These are phyloP conservation scores for Scaptomyza hsui DNA, from an alignment of 1,140 invertebrate genomes.

Conservation along the genomic window DNA sequence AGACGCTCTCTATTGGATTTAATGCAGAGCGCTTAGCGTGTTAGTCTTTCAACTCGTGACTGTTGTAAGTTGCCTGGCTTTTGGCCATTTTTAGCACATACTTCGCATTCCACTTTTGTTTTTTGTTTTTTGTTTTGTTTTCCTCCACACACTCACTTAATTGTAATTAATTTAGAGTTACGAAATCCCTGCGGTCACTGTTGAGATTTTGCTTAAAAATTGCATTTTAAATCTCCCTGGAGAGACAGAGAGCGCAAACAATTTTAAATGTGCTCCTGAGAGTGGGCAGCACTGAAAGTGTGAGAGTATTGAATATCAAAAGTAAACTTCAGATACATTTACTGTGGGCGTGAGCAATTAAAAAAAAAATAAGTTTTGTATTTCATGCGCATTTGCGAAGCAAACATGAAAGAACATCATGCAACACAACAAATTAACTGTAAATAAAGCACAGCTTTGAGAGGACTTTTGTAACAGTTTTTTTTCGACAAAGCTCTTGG, in stretches of 20 bases:
- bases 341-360: neutral
- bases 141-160: constrained; percentile 19
- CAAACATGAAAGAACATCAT: neutral
- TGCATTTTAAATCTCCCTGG: constrained; percentile 19
- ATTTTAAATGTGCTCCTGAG: neutral
- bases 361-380: neutral
- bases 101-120: neutral
- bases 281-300: neutral
- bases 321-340: neutral
- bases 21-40: constrained; percentile 56
- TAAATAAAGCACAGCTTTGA: constrained; percentile 5
- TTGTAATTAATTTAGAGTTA: constrained; percentile 47
- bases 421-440: neutral
- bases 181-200: constrained; percentile 15
- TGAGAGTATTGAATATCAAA: constrained; percentile 1
- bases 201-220: constrained; percentile 33
- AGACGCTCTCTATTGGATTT: constrained; percentile 49
- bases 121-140: constrained; percentile 7
- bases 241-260: neutral
- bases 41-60: constrained; percentile 60
- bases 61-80: constrained; percentile 59
- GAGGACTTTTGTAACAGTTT: neutral
- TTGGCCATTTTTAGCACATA: constrained; percentile 27
- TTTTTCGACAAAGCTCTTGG: neutral
- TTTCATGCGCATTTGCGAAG: neutral